Evolutionary conservation across 2,797 vertebrate genomes (phyloP).

Genomic region (Syngnathus rostellatus): DNA sequence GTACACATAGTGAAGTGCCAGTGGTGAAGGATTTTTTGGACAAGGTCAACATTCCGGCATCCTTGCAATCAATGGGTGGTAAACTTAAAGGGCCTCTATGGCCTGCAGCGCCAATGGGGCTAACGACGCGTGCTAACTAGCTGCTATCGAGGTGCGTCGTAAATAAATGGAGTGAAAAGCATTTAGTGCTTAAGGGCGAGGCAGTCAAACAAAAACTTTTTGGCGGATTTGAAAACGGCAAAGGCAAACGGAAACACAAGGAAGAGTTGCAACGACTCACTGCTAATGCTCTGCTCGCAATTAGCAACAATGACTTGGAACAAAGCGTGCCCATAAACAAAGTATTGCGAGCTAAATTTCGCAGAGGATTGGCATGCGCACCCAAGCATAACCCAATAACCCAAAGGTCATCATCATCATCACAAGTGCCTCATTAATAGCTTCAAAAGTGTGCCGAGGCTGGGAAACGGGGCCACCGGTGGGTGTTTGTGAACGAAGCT

Average conservation of each 20-base stretch:
- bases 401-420: constrained; percentile 48
- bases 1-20: not conserved
- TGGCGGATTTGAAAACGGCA: not conserved
- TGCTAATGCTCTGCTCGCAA: not conserved
- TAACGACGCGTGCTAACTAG: not conserved
- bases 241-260: not conserved
- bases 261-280: not conserved
- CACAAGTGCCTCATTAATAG: constrained; percentile 51
- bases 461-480: constrained; percentile 24
- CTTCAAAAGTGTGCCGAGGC: constrained; percentile 55
- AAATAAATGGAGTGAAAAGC: not conserved
- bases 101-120: not conserved
- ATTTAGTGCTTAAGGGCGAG: not conserved
- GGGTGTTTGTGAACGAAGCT: constrained; percentile 37
- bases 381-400: constrained; percentile 42
- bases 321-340: too few species aligned
- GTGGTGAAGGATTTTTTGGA: not conserved
- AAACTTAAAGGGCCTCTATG: not conserved
- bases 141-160: not conserved
- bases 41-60: not conserved
- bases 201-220: not conserved
- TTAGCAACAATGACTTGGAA: too few species aligned
- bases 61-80: not conserved
- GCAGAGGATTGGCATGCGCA: constrained; percentile 46
- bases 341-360: constrained; percentile 38